Percentiles rank a stretch among this genome's conserved stretches.
These are phyloP conservation scores for Solen grandis DNA, from an alignment of 1,140 invertebrate genomes.

Conservation along the genomic window DNA sequence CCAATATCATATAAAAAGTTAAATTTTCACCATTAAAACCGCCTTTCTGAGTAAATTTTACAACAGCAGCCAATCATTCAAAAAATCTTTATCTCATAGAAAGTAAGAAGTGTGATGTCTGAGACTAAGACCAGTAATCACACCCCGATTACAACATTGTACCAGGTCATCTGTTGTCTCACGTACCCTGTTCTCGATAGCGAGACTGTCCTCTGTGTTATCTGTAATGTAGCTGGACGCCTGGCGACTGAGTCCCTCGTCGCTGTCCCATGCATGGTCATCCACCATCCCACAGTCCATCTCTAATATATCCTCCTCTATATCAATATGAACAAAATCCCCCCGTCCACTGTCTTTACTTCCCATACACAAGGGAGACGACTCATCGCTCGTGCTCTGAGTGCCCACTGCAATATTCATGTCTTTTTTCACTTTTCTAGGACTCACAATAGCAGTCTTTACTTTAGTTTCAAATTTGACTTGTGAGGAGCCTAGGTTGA, in stretches of 20 bases:
- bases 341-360: background rate
- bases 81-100: too few relatives aligned
- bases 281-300: slow-evolving; percentile 43
- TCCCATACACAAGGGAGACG: background rate
- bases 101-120: too few relatives aligned
- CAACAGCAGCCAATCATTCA: too few relatives aligned
- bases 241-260: slow-evolving; percentile 71
- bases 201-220: slow-evolving; percentile 76
- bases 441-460: slow-evolving; percentile 55
- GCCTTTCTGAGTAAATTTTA: too few relatives aligned
- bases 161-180: too few relatives aligned
- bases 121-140: too few relatives aligned
- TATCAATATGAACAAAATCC: background rate
- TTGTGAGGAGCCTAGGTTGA: slow-evolving; percentile 69
- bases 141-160: too few relatives aligned
- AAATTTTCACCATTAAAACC: too few relatives aligned
- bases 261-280: slow-evolving; percentile 27
- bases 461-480: slow-evolving; percentile 71
- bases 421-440: slow-evolving; percentile 16
- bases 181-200: slow-evolving; percentile 88
- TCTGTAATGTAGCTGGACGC: slow-evolving; percentile 77
- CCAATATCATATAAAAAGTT: too few relatives aligned
- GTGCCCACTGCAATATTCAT: background rate
- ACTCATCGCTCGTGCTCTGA: slow-evolving; percentile 12
- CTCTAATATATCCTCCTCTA: slow-evolving; percentile 37